Evolutionary conservation across 35 echinoderm and acorn worm species (phyloP), one percentile per base, ranked within the genome.

Genomic region (Eucidaris tribuloides): DNA sequence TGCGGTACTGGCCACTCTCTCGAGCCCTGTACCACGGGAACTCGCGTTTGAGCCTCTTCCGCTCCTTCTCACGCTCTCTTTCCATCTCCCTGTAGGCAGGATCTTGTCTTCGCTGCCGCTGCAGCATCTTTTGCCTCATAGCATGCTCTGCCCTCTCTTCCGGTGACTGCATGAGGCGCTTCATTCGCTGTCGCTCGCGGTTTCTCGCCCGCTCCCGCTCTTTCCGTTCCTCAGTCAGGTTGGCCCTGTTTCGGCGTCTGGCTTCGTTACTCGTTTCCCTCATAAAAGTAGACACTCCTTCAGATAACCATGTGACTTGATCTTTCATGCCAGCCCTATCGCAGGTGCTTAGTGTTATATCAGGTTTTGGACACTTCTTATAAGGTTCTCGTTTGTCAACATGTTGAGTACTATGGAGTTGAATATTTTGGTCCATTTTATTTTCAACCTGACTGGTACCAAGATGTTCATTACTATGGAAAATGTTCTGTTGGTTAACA

Each of bases 121-220:
- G 68, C 37, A 41, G 9, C 29, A 35, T 41, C 44, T 36, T 74
- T 36, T 74, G 68, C 30, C 44, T 74, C 34, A 35, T 22, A 13
- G n/a, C 37, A 36, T 74, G 44, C 18, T 11, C 68, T n/a, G 40
- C 14, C n/a, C 68, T 74, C 68, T 74, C 68, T 40, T 74, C 68
- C 7, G 68, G 68, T 3, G 68, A 42, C 68, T 74, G 68, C 68
- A 44, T 42, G 2, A 43, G 36, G 68, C 68, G 68, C n/a, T 36
- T 27, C 68, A 74, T 25, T 74, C 68, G 68, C 68, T 74, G 68
- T 24, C 68, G 33, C 9, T 74, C 68, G 19, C 68, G 33, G 68
- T 74, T 74, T 6, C 68, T 33, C 24, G 29, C 68, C 23, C 68
- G 38, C 41, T 74, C 68, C 37, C 11, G 33, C 18, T 74, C 68